A percentile compares a stretch with the other conserved stretches of the same genome.
Conservation (phyloP, 2,888 invertebrate genomes). For the Spisula subtruncata region DNA sequence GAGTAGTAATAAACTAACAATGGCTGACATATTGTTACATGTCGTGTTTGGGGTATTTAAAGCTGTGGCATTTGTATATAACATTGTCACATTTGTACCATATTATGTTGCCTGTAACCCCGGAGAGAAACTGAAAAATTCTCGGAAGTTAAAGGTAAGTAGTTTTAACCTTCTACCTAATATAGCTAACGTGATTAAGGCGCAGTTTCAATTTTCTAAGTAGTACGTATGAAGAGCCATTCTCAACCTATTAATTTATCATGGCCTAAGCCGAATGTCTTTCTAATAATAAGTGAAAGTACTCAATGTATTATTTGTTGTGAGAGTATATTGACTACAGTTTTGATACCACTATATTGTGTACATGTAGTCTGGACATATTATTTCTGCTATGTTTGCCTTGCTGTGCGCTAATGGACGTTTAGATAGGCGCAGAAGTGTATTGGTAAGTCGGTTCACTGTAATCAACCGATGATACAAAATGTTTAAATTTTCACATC, state of each 20-base stretch:
- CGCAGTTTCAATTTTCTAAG: not conserved
- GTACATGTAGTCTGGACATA: no score
- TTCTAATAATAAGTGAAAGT: not conserved
- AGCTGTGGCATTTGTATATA: constrained; percentile 92
- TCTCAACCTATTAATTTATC: no score
- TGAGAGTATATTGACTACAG: no score
- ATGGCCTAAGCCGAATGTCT: not conserved
- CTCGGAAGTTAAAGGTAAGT: constrained; percentile 83
- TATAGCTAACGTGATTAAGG: no score
- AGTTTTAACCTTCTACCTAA: not conserved
- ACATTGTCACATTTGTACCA: constrained; percentile 96
- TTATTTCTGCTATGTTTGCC: no score
- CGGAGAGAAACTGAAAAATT: constrained; percentile 75
- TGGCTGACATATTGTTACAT: constrained; percentile 77
- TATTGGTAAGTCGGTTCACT: no score
- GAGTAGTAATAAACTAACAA: constrained; percentile 52
- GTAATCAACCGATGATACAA: no score
- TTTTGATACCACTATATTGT: no score
- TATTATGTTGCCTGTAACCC: constrained; percentile 94
- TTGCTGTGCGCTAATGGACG: no score
- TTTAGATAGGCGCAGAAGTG: no score
- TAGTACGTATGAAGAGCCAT: not conserved
- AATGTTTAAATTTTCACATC: no score
- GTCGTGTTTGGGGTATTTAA: constrained; percentile 82
- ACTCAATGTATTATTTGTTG: no score